Conservation (phyloP, 1,140 invertebrate genomes). For the Calephelis nemesis region DNA sequence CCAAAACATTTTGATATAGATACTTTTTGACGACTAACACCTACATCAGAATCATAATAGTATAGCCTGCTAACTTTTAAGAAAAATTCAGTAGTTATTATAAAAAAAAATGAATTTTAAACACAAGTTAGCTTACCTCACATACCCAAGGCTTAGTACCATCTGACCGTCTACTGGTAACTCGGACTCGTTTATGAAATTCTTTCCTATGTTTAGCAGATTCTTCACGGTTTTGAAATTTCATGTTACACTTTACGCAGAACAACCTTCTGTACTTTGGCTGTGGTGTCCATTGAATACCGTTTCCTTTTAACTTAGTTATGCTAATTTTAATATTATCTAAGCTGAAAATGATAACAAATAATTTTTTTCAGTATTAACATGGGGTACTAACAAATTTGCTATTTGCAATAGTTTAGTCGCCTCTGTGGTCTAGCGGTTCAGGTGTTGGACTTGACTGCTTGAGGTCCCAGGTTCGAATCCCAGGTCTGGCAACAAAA, state of each 20-base stretch:
- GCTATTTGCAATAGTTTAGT: no score
- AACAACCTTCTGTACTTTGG: conserved; percentile 37
- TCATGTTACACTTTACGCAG: conserved; percentile 41
- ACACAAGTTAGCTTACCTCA: conserved; percentile 37
- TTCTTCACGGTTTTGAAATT: conserved; percentile 38
- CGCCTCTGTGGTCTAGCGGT: no score
- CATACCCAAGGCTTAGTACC: conserved; percentile 37
- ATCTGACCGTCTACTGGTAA: background rate
- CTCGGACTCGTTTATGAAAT: conserved; percentile 31
- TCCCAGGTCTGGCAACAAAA: no score
- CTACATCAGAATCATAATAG: no score
- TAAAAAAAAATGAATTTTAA: no score
- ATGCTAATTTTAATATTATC: conserved; percentile 27
- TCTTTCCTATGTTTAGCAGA: conserved; percentile 38
- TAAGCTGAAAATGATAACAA: conserved; percentile 20
- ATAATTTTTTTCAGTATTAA: background rate
- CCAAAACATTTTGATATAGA: background rate
- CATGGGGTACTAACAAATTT: no score
- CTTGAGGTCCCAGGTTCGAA: no score
- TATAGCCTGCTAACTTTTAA: no score
- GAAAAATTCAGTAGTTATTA: no score
- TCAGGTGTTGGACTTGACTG: no score
- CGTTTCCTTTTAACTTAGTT: conserved; percentile 37
- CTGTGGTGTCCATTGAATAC: conserved; percentile 22
- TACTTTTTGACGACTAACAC: no score